Evolutionary conservation across 2,113 vertebrate genomes (phyloP), one percentile per base, ranked within the genome.

Genomic region (Daubentonia madagascariensis): DNA sequence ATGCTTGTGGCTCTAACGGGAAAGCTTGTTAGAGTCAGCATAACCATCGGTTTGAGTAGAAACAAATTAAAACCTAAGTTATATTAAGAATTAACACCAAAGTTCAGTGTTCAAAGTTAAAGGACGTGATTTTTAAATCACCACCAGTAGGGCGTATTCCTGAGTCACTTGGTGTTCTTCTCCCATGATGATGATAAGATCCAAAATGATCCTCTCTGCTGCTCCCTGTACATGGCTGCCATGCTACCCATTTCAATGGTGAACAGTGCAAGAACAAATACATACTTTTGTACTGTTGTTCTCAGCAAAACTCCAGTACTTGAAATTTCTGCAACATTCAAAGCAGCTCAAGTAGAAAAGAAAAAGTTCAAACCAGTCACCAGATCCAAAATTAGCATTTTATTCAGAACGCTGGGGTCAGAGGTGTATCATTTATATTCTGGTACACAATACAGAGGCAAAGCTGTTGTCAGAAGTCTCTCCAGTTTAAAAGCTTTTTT

Each of bases 311-410:
- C 72, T 91, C 86, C 52, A 52, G 0, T 2, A 96, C 94, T 80
- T 90, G 89, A 78, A 52, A 73, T 96, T 98, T 98, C 93, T 95
- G 76, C 59, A 92, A 52, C 6, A 92, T 61, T 97, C 95, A 91
- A 90, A 96, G 78, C 75, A 98, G 95, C 91, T 97, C 76, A 98
- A 94, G 94, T 84, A 96, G 97, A 97, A 98, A 97, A 97, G 97
- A 99, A 98, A 97, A 98, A 98, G 22, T 97, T 95, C 98, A 99
- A 98, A 98, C 91, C 98, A 99, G 98, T 98, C 98, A 99, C 99
- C 98, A 99, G 99, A 99, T 99, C 99, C 99, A 99, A 99, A 99
- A 99, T 99, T 99, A 99, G 99, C 99, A 99, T 99, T 99, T 99
- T 99, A 99, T 99, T 99, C 99, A 99, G 99, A 99, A 99, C 98